Evolutionary conservation across 1,140 invertebrate species (phyloP), one percentile per base, ranked within the genome.

Genomic region (Eriocheir sinensis): DNA sequence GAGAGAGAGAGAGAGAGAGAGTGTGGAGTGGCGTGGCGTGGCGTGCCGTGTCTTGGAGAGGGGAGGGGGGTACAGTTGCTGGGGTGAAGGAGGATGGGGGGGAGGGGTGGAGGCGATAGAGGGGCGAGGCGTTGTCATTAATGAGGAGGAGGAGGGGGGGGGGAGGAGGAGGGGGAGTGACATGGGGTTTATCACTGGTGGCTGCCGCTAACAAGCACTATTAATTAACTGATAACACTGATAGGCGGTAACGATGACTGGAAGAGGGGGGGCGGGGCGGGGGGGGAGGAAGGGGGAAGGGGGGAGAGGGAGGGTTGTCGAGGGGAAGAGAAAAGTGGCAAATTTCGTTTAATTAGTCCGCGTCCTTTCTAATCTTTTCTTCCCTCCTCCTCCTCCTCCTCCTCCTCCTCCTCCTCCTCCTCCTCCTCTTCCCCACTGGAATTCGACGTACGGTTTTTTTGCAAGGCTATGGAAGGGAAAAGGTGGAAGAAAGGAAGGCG

Each of bases 191-290:
- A 91, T 89, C 44, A 38, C 93, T 27, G 79, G 88, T 80, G 34
- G 89, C 79, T 81, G 53, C 89, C 89, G 85, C 93, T 94, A 94
- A 94, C 93, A 94, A 94, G 93, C 89, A 94, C 93, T 94, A 94
- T 91, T 94, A 94, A 94, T 94, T 94, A 94, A 91, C 93, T 94
- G 93, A 94, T 94, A 94, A 38, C 85, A 53, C 21, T 53, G 48
- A 53, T 53, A 53, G 21, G 48, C 48, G 48, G 48, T 53, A 53
- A 93, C 92, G 83, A 88, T 38, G 92, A 30, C 27, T 34, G 80
- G 60, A 53, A 83, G 15, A 40, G 80, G 91, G n/a, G 32, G 53
- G 72, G 44, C 80, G 40, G 40, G 91, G 30, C 48, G 30, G 89
- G 44, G 40, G 12, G 83, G 0, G n/a, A n/a, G n/a, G n/a, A n/a